Conservation (phyloP, 2,888 invertebrate genomes). For the Pyralis farinalis region DNA sequence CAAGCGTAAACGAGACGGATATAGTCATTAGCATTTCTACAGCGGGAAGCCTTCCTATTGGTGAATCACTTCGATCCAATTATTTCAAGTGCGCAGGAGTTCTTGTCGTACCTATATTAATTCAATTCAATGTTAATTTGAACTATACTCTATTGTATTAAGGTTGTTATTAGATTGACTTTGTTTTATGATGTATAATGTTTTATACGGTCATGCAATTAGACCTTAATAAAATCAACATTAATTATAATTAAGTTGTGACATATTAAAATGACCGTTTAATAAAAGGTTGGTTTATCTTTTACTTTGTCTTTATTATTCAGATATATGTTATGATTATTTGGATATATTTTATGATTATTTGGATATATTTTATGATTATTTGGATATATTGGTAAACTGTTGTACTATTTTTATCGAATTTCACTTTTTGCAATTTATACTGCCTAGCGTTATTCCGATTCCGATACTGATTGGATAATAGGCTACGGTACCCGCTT, state of each 20-base stretch:
- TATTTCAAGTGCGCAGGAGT: background rate
- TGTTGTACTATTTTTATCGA: no score
- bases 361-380: no score
- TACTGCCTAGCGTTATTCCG: no score
- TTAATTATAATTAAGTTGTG: background rate
- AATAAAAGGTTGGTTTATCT: no score
- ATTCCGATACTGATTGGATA: no score
- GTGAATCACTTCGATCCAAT: background rate
- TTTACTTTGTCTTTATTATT: no score
- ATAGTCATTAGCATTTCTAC: background rate
- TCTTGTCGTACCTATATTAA: background rate
- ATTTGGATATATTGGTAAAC: no score
- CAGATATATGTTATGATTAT: no score
- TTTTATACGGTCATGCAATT: background rate
- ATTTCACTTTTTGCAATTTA: no score
- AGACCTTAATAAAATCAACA: background rate
- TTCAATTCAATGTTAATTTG: background rate
- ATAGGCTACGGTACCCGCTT: no score
- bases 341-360: no score
- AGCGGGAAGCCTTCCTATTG: background rate
- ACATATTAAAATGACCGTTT: background rate
- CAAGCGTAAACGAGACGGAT: background rate
- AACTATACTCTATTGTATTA: background rate
- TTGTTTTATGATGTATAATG: background rate
- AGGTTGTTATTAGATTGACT: background rate